These are phyloP conservation scores for Cairina moschata DNA, from an alignment of 2,113 vertebrate species.

Conservation along the genomic window DNA sequence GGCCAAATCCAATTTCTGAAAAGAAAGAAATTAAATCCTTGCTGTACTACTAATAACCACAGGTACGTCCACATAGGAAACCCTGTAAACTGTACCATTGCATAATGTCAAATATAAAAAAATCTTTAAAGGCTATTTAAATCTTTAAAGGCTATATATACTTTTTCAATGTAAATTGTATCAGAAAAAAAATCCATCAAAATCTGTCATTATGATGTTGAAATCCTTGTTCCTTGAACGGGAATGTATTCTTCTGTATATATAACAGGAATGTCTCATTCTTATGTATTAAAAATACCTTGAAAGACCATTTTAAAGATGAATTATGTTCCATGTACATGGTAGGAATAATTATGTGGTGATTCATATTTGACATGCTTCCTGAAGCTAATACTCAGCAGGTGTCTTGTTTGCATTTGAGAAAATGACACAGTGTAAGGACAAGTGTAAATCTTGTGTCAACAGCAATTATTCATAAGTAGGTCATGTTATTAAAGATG, in stretches of 20 bases:
- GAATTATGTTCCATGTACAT: not conserved
- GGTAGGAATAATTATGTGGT: conserved; percentile 14
- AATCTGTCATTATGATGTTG: not conserved
- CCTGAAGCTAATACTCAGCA: conserved; percentile 26
- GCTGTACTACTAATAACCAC: not conserved
- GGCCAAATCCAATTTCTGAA: not conserved
- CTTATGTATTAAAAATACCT: not conserved
- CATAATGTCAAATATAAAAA: not conserved
- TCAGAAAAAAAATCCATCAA: not conserved
- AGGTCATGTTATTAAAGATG: not conserved
- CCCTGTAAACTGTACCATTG: not conserved
- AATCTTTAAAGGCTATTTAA: not conserved
- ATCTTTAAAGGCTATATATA: not conserved
- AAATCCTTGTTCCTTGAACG: not conserved
- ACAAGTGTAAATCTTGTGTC: conserved; percentile 10
- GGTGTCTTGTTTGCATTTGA: conserved; percentile 25
- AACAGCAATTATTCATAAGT: conserved; percentile 28
- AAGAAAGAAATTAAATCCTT: not conserved
- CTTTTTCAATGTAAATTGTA: not conserved
- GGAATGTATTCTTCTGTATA: not conserved
- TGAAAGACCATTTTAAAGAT: conserved; percentile 5
- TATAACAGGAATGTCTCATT: not conserved
- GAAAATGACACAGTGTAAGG: not conserved
- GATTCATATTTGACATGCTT: conserved; percentile 20
- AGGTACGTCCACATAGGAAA: not conserved